phyloP scores from a whole-genome alignment of 2,888 invertebrate species.

The Pyralis farinalis region DNA sequence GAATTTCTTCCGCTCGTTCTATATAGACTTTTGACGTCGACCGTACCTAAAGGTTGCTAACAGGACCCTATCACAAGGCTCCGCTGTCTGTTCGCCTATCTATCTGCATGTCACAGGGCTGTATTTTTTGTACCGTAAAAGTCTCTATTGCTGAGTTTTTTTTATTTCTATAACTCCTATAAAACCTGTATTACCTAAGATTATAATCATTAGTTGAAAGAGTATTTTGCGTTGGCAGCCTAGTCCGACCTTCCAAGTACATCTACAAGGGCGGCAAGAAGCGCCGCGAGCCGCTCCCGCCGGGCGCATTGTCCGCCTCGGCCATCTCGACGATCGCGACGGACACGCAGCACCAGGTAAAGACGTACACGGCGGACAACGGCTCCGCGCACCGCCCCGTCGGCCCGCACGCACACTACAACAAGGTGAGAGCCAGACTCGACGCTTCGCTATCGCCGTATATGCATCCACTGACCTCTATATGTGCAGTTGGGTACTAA shows the following conservation, averaged over 20 bases:
- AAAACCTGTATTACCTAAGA: too few relatives aligned
- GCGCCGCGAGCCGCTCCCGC: conserved; percentile 57
- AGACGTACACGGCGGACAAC: conserved; percentile 96
- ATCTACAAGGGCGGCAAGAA: conserved; percentile 74
- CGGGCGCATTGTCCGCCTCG: conserved; percentile 52
- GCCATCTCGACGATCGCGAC: conserved; percentile 80
- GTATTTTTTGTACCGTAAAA: too few relatives aligned
- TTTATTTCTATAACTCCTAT: too few relatives aligned
- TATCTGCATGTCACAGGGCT: too few relatives aligned
- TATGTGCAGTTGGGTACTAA: too few relatives aligned
- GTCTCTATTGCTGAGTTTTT: too few relatives aligned
- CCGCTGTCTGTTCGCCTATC: too few relatives aligned
- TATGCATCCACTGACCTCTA: too few relatives aligned
- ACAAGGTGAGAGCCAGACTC: conserved; percentile 90
- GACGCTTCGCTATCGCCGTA: conserved; percentile 18
- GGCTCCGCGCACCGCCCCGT: conserved; percentile 89
- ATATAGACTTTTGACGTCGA: too few relatives aligned
- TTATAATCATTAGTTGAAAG: not conserved
- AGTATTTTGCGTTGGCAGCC: conserved; percentile 33
- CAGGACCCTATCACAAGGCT: too few relatives aligned
- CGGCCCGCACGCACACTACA: conserved; percentile 93
- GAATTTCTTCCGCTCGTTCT: too few relatives aligned
- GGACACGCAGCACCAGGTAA: conserved; percentile 93
- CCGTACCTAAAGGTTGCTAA: too few relatives aligned
- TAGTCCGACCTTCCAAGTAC: conserved; percentile 71